Conservation (phyloP, 53 echinoderm and acorn worm species). For the Zoroaster sp. region DNA sequence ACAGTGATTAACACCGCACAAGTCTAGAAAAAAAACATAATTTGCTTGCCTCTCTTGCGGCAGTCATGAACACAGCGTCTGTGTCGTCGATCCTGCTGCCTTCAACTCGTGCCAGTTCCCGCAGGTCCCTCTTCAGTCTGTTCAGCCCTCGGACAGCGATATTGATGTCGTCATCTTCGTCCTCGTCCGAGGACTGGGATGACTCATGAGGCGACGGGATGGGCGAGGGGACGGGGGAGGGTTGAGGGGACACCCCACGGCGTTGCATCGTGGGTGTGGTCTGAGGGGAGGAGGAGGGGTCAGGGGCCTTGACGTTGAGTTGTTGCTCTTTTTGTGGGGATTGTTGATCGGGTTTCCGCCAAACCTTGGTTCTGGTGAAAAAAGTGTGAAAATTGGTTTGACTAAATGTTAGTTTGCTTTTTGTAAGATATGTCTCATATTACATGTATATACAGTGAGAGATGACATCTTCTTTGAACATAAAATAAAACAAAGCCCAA, state of each 20-base stretch:
- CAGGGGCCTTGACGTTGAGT: constrained; percentile 17
- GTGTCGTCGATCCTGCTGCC: constrained; percentile 75
- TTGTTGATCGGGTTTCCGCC: constrained; percentile 64
- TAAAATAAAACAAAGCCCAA: no score
- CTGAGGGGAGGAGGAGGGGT: constrained; percentile 47
- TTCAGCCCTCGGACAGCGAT: constrained; percentile 72
- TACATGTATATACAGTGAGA: no score
- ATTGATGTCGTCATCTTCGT: constrained; percentile 73
- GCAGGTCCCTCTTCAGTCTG: constrained; percentile 74
- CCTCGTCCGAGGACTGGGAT: constrained; percentile 69
- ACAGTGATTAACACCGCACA: neutral
- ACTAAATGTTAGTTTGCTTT: no score
- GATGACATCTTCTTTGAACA: no score
- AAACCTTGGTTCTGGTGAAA: constrained; percentile 63
- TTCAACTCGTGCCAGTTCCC: constrained; percentile 65
- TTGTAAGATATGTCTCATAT: no score
- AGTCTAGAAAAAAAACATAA: no score
- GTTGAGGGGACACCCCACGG: constrained; percentile 63
- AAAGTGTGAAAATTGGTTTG: neutral
- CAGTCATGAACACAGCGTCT: constrained; percentile 92
- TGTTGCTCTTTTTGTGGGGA: constrained; percentile 64
- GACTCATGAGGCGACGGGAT: constrained; percentile 71
- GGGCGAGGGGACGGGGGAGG: constrained; percentile 66
- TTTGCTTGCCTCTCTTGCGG: constrained; percentile 84
- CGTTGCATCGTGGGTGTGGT: constrained; percentile 46